A percentile compares a stretch with the other conserved stretches of the same genome.
Evolutionary conservation across 2,113 vertebrate genomes (phyloP).

Genomic region (Perca flavescens): DNA sequence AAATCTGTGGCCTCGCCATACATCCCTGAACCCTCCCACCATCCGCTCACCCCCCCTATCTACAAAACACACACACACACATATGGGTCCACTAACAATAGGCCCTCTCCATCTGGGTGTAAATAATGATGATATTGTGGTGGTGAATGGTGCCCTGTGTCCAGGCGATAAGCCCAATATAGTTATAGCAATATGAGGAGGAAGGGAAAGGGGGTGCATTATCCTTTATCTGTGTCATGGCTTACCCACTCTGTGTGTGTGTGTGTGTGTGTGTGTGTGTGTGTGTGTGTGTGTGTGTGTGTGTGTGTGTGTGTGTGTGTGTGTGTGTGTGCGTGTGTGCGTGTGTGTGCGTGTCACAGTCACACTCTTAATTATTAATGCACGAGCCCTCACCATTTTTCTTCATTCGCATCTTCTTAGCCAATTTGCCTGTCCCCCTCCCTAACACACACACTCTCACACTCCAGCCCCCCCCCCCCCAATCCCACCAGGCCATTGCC

Average conservation of each 20-base stretch:
- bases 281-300: conserved; percentile 31
- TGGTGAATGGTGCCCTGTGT: conserved; percentile 77
- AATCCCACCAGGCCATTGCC: not conserved
- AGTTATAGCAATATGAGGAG: conserved; percentile 59
- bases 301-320: too few relatives aligned
- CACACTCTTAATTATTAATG: conserved; percentile 75
- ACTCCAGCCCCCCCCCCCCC: not conserved
- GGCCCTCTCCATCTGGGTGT: conserved; percentile 77
- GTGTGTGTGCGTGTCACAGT: conserved; percentile 43
- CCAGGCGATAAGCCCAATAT: conserved; percentile 81
- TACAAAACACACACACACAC: conserved; percentile 47
- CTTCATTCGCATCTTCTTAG: conserved; percentile 37
- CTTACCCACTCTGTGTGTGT: conserved; percentile 47
- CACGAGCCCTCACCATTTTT: conserved; percentile 35
- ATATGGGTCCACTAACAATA: conserved; percentile 68
- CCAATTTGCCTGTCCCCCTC: not conserved
- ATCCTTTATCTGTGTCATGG: conserved; percentile 73
- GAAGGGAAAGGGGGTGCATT: conserved; percentile 22
- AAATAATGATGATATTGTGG: conserved; percentile 80
- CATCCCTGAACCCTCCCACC: conserved; percentile 46
- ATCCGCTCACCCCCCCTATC: conserved; percentile 39
- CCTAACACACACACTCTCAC: not conserved
- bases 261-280: conserved; percentile 25
- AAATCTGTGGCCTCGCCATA: conserved; percentile 65
- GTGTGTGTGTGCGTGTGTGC: conserved; percentile 34